Base-by-base conservation (phyloP, 2,797 vertebrate genomes). In the Tapirus indicus region DNA sequence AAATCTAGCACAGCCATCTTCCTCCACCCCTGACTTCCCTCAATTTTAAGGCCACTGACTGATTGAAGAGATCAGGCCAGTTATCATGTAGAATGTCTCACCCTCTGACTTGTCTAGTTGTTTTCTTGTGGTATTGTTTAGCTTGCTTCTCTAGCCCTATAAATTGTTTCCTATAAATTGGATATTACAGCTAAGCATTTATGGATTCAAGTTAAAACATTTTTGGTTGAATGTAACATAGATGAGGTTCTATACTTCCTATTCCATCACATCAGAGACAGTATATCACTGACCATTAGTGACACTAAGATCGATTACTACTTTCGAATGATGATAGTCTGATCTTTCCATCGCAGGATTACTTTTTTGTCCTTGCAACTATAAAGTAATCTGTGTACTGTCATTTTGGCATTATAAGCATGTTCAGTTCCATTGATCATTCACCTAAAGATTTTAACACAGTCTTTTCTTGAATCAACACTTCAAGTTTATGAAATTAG, bases 381-480 rank as follows among this genome's bases (percentile, higher is more conserved):
- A 82, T 54, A 72, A 47, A 88, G 72, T 35, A 94, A 72, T 6
- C 20, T 64, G 32, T 68, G 38, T n/a, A 17, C 38, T 47, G 18
- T 68, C 75, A 71, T 83, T 94, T 21, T 58, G 66, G 44, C 66
- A 78, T 56, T 78, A 79, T 23, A 79, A n/a, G 52, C 38, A 56
- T 77, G 62, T 64, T 92, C 21, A 14, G n/a, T 86, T 91, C 86
- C 54, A 88, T 20, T n/a, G 44, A 80, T 87, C 10, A 77, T 41
- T 95, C n/a, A 64, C 35, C 35, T 52, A 79, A 75, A 56, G 69
- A 10, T 69, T 91, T 82, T 79, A 82, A 74, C 69, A 87, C 38
- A 74, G 52, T 94, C 25, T 91, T 86, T 74, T 95, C 49, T 25
- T 41, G 89, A 95, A 91, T 85, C 71, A 86, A 62, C 38, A 72